Percentiles rank a stretch among this genome's conserved stretches.
Conservation (phyloP, 1,140 invertebrate genomes). For the Hylyphantes graminicola region DNA sequence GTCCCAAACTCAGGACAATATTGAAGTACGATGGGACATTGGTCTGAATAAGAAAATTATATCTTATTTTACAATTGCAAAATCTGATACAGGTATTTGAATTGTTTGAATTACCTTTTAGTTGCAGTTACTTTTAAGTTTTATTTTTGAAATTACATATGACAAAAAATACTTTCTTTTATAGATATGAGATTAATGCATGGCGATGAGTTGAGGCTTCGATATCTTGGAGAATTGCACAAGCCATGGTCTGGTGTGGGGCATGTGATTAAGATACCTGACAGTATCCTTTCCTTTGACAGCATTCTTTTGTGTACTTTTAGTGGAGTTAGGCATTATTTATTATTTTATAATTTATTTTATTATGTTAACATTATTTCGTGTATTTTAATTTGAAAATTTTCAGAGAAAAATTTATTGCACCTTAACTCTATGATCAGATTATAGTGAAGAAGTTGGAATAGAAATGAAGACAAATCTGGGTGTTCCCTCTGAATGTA, state of each 20-base stretch:
- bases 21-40: conserved; percentile 98
- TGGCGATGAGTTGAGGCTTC: conserved; percentile 94
- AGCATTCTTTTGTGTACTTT: neutral
- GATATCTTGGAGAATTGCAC: conserved; percentile 93
- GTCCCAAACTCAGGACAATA: conserved; percentile 98
- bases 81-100: conserved; percentile 84
- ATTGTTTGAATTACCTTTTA: neutral
- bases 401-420: neutral
- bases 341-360: neutral
- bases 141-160: neutral
- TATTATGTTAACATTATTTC: neutral
- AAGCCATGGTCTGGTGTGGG: conserved; percentile 96
- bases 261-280: conserved; percentile 97
- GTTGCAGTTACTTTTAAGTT: neutral
- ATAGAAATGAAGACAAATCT: conserved; percentile 93
- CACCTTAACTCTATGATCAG: conserved; percentile 63
- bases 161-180: neutral
- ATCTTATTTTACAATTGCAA: conserved; percentile 97
- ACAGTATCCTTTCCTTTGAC: conserved; percentile 74
- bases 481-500: conserved; percentile 90
- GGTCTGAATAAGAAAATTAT: conserved; percentile 98
- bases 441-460: conserved; percentile 98
- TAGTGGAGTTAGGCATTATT: neutral
- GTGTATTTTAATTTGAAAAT: neutral
- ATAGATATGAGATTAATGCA: conserved; percentile 99